Evolutionary conservation across 2,888 invertebrate genomes (phyloP), one percentile per base, ranked within the genome.

Genomic region (Sceliomorpha sp.): DNA sequence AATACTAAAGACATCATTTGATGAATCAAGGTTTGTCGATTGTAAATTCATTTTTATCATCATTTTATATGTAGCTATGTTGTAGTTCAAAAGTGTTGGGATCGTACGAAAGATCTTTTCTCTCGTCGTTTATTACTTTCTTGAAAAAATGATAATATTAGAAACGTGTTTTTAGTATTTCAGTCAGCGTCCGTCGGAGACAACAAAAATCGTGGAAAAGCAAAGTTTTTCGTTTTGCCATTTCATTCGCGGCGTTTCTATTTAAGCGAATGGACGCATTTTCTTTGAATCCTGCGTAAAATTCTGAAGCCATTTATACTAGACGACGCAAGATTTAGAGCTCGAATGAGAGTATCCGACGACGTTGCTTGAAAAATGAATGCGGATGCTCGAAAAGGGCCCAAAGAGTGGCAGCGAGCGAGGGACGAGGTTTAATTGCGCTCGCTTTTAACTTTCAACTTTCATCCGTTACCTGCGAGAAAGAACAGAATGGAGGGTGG

Each of bases 341-440:
- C 56, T 10, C 55, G 64, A 66, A 81, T 75, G 78, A 79, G 76
- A 77, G 78, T 77, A 79, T 79, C 79, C 78, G 77, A 70, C 76
- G 79, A 77, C 78, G 79, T 78, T 74, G 70, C 79, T 78, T 83
- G 79, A 81, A 82, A 83, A 81, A 83, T 80, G 81, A 80, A 82
- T 83, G 70, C 60, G 77, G 81, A 81, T 76, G 78, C 71, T 76
- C 72, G 77, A 78, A 60, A 66, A 58, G 66, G 62, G 66, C 66
- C 58, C 42, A 12, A 51, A 45, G 51, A 36, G 53, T 50, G 70
- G 70, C 47, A 40, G 51, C 51, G 39, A 36, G 62, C 72, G 74
- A 81, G 77, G 70, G 77, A 75, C 63, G 75, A 70, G 67, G 79
- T 78, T 84, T 83, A 85, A 85, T 85, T 84, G 82, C 83, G 73